A percentile compares a stretch with the other conserved stretches of the same genome.
Conservation (phyloP, 2,888 invertebrate genomes). For the Rhabditoides inermis region DNA sequence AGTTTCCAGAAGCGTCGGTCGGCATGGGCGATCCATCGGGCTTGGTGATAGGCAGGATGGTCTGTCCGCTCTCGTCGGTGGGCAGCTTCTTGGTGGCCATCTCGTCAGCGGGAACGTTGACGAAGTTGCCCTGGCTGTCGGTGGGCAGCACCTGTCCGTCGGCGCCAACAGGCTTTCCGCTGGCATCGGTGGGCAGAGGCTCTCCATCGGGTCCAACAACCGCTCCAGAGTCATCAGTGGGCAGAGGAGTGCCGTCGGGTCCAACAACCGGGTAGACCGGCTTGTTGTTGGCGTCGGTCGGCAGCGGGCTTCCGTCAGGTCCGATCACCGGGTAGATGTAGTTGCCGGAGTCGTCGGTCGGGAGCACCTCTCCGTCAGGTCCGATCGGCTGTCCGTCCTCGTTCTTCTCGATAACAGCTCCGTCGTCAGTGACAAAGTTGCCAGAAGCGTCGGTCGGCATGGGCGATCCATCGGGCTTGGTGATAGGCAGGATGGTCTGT, state of each 20-base stretch:
- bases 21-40: no score
- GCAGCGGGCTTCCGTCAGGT: slow-evolving; percentile 6
- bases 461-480: slow-evolving; percentile 3
- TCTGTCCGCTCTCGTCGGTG: no score
- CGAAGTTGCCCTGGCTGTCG: slow-evolving; percentile 5
- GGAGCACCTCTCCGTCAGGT: slow-evolving; percentile 11
- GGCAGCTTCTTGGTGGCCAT: no score
- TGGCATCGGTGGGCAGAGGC: slow-evolving; percentile 18
- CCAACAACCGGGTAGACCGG: slow-evolving; percentile 7
- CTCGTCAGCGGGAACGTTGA: background rate
- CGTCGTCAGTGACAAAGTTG: slow-evolving; percentile 5
- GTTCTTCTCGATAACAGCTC: slow-evolving; percentile 6
- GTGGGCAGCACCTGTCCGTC: slow-evolving; percentile 5
- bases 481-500: slow-evolving; percentile 2
- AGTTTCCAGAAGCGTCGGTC: no score
- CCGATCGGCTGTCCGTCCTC: slow-evolving; percentile 14
- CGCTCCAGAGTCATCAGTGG: slow-evolving; percentile 5
- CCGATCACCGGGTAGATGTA: slow-evolving; percentile 10
- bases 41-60: no score
- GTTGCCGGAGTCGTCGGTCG: slow-evolving; percentile 10
- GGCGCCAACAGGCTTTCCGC: slow-evolving; percentile 10
- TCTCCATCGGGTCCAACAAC: slow-evolving; percentile 13
- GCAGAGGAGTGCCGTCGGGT: slow-evolving; percentile 4
- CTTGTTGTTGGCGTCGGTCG: slow-evolving; percentile 7
- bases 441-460: slow-evolving; percentile 7